These are phyloP conservation scores for Nineta flava DNA, from an alignment of 2,888 invertebrate species.

Conservation along the genomic window DNA sequence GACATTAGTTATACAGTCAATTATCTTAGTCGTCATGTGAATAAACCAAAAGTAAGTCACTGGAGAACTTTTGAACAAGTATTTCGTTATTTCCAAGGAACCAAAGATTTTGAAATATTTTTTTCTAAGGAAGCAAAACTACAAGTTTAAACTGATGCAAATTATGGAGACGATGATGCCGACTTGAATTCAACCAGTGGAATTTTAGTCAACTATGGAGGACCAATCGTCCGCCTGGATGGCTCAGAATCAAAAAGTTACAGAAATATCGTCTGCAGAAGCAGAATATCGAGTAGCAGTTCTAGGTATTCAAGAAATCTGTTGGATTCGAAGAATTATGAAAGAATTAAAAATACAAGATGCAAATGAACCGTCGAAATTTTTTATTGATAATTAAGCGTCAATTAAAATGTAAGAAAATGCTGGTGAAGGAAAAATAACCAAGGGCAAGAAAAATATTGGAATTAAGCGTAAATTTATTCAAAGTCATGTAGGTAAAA, in stretches of 20 bases:
- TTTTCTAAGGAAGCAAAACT: slow-evolving; percentile 13
- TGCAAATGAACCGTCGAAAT: slow-evolving; percentile 3
- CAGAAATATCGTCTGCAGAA: slow-evolving; percentile 12
- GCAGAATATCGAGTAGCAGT: slow-evolving; percentile 13
- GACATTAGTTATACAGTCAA: slow-evolving; percentile 17
- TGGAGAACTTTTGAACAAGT: slow-evolving; percentile 14
- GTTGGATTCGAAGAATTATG: slow-evolving; percentile 12
- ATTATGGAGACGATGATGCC: slow-evolving; percentile 13
- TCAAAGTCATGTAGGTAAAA: not conserved
- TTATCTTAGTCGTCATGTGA: slow-evolving; percentile 13
- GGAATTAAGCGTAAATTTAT: slow-evolving; percentile 7
- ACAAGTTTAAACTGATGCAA: slow-evolving; percentile 12
- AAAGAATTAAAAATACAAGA: too few relatives aligned
- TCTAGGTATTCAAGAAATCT: slow-evolving; percentile 11
- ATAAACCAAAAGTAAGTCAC: slow-evolving; percentile 12
- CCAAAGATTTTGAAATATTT: slow-evolving; percentile 13
- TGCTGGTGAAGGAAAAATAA: slow-evolving; percentile 8
- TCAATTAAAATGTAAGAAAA: slow-evolving; percentile 11
- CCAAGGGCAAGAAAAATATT: slow-evolving; percentile 25
- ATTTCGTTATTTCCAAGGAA: slow-evolving; percentile 13
- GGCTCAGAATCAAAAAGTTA: slow-evolving; percentile 12
- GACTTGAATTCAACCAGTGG: slow-evolving; percentile 16
- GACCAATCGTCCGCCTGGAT: slow-evolving; percentile 17
- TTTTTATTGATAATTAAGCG: slow-evolving; percentile 9
- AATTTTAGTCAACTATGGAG: slow-evolving; percentile 15